phyloP scores from a whole-genome alignment of 2,888 invertebrate genomes.

The Plutella xylostella region DNA sequence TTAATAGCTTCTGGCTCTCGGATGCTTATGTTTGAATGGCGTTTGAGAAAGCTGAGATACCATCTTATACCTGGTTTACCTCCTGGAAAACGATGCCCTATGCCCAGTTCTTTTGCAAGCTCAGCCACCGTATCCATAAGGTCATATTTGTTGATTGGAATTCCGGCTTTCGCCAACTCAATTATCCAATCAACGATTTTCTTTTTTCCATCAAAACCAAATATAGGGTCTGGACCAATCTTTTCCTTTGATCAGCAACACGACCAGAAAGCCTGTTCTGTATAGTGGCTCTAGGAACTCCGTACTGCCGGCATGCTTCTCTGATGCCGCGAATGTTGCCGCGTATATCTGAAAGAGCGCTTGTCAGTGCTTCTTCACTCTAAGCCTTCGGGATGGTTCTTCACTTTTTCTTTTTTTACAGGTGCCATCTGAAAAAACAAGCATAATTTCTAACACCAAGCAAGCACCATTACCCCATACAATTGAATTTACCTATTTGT shows the following conservation, averaged over 20 bases:
- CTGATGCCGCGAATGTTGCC: neutral
- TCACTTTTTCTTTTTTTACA: no score
- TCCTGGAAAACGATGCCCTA: slow-evolving; percentile 1
- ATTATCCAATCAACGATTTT: slow-evolving; percentile 12
- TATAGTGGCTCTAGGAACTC: neutral
- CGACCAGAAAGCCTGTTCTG: neutral
- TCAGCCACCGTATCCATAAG: neutral
- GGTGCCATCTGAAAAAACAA: no score
- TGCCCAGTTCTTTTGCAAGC: neutral
- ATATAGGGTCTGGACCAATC: slow-evolving; percentile 10
- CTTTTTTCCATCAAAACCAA: slow-evolving; percentile 10
- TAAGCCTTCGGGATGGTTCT: no score
- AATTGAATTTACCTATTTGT: no score
- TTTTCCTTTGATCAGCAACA: slow-evolving; percentile 2
- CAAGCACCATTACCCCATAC: no score
- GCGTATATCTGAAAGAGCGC: slow-evolving; percentile 13
- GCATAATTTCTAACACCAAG: no score
- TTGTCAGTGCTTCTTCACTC: slow-evolving; percentile 12
- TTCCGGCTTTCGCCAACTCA: slow-evolving; percentile 5
- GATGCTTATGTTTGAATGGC: slow-evolving; percentile 11
- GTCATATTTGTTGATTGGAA: neutral
- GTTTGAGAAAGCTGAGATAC: slow-evolving; percentile 4
- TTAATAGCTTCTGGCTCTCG: slow-evolving; percentile 13
- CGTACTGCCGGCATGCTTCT: neutral
- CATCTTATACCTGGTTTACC: slow-evolving; percentile 7